phyloP scores from a whole-genome alignment of 2,113 vertebrate genomes.

The Taurulus bubalis region DNA sequence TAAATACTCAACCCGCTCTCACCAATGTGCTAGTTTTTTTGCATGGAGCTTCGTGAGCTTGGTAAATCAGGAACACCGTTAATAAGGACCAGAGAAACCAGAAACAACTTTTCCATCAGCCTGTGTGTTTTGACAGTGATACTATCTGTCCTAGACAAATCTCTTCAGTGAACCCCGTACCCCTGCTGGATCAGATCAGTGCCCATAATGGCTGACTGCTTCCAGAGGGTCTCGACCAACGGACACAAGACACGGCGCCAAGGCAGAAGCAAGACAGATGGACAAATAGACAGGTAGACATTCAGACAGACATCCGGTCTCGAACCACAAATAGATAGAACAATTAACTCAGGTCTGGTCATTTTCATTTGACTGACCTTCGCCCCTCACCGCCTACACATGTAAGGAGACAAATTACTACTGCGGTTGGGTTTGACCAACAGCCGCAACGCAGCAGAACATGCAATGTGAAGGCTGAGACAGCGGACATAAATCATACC shows the following conservation, averaged over 20 bases:
- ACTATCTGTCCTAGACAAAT: constrained; percentile 54
- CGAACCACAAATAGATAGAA: constrained; percentile 77
- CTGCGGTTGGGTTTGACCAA: constrained; percentile 69
- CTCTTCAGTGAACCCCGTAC: constrained; percentile 40
- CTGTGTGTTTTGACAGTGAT: constrained; percentile 70
- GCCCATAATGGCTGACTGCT: constrained; percentile 46
- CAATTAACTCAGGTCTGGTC: constrained; percentile 80
- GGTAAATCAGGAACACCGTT: background rate
- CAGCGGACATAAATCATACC: constrained; percentile 96
- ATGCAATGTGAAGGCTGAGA: constrained; percentile 77
- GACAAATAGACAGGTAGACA: constrained; percentile 73
- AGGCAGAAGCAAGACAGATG: constrained; percentile 63
- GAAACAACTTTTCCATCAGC: constrained; percentile 16
- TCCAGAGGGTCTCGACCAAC: constrained; percentile 58
- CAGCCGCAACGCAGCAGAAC: constrained; percentile 73
- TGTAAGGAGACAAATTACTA: constrained; percentile 76
- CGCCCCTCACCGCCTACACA: constrained; percentile 74
- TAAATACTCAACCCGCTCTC: background rate
- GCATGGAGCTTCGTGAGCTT: background rate
- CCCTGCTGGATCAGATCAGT: constrained; percentile 69
- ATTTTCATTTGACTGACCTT: constrained; percentile 79
- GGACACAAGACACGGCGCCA: constrained; percentile 61
- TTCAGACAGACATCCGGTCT: constrained; percentile 76
- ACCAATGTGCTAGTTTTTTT: background rate
- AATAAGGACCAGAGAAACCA: constrained; percentile 14